phyloP scores from a whole-genome alignment of 2,888 invertebrate genomes.

The Archips crataeganus region DNA sequence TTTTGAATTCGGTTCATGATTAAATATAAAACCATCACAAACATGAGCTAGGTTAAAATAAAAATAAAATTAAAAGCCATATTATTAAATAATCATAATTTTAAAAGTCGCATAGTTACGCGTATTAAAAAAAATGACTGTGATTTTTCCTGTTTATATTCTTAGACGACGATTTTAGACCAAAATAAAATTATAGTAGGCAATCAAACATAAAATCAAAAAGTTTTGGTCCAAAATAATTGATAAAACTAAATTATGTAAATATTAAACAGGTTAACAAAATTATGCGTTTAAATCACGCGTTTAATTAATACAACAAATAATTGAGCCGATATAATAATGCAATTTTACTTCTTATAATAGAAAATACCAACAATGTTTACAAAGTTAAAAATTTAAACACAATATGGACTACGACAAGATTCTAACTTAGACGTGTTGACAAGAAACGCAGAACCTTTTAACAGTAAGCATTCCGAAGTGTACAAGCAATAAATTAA shows the following conservation, averaged over 20 bases:
- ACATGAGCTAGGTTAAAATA: conserved; percentile 34
- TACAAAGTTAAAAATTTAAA: conserved; percentile 1
- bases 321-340: conserved; percentile 23
- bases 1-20: conserved; percentile 26
- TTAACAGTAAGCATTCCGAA: conserved; percentile 2
- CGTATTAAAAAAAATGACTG: neutral
- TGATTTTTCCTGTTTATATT: neutral
- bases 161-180: conserved; percentile 29
- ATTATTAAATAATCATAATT: conserved; percentile 39
- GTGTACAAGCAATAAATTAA: conserved; percentile 6
- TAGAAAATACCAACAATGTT: conserved; percentile 9
- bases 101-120: neutral
- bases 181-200: neutral
- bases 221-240: no score
- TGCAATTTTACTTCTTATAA: conserved; percentile 13
- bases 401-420: neutral
- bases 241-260: neutral
- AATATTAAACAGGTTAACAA: neutral
- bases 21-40: conserved; percentile 37
- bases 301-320: conserved; percentile 15
- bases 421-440: conserved; percentile 1
- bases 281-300: neutral
- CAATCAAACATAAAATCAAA: neutral
- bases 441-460: conserved; percentile 3
- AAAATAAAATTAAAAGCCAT: neutral